A percentile compares a stretch with the other conserved stretches of the same genome.
Evolutionary conservation across 2,888 invertebrate species (phyloP).

Genomic region (Himalopsyche japonica): DNA sequence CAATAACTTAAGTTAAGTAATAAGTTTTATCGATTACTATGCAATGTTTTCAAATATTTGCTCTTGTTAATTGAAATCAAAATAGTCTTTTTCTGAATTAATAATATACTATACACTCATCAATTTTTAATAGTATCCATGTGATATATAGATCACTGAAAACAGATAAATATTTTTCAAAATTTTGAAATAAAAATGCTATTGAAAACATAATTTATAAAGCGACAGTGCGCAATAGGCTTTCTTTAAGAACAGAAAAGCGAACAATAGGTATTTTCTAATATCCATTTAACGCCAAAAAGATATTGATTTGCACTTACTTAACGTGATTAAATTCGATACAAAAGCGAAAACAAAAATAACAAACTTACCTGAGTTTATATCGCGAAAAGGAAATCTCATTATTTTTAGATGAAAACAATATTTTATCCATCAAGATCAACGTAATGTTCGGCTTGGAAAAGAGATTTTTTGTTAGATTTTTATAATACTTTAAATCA

Average conservation of each 20-base stretch:
- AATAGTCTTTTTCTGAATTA: no score
- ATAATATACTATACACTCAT: no score
- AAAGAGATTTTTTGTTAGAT: neutral
- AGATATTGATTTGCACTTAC: neutral
- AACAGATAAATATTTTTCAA: no score
- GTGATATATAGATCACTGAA: no score
- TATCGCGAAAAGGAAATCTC: neutral
- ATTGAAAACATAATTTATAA: no score
- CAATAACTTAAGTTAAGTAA: no score
- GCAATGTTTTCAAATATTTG: no score
- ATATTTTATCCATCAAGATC: neutral
- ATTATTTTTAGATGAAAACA: conserved; percentile 1
- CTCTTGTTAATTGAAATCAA: no score
- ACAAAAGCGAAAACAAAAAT: neutral
- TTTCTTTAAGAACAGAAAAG: neutral
- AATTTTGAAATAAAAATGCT: no score
- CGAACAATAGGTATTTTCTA: neutral
- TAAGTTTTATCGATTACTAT: no score
- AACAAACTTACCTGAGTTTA: neutral
- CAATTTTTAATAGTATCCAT: no score
- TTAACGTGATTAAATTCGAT: neutral
- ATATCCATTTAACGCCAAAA: neutral
- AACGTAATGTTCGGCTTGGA: neutral
- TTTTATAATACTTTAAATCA: neutral
- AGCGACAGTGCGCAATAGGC: no score